Percentiles rank a stretch among this genome's conserved stretches.
Conservation (phyloP, 2,797 vertebrate species). For the Eulemur albifrons region DNA sequence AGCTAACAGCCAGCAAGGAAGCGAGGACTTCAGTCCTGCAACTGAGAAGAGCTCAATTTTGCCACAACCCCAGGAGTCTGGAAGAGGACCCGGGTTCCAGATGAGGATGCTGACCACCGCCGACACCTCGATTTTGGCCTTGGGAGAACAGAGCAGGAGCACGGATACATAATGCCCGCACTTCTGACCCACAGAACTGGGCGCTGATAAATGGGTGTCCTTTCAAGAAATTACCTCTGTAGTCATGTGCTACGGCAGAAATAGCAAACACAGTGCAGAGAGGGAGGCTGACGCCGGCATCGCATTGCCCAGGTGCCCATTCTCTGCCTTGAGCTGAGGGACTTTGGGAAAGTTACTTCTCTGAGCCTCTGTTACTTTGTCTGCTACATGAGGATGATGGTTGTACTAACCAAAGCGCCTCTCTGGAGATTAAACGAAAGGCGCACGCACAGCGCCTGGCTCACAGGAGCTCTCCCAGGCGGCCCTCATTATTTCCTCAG, state of each 20-base stretch:
- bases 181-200: not conserved
- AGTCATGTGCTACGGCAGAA: too few species aligned
- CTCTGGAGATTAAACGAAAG: not conserved
- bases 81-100: not conserved
- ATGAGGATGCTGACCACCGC: rapidly evolving
- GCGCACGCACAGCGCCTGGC: rapidly evolving
- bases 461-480: not conserved
- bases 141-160: not conserved
- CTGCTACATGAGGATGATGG: not conserved
- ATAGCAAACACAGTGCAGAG: not conserved
- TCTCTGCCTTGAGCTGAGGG: not conserved
- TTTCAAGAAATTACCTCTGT: not conserved
- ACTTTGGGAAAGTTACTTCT: not conserved
- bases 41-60: not conserved
- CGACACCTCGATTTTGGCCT: not conserved
- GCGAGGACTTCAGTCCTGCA: not conserved
- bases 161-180: too few species aligned
- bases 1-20: not conserved
- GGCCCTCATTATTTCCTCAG: not conserved
- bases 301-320: not conserved
- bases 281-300: not conserved
- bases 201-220: not conserved
- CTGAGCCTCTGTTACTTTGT: not conserved
- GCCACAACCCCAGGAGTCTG: not conserved
- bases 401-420: rapidly evolving